These are phyloP conservation scores for Euphydryas editha DNA, from an alignment of 2,888 invertebrate species.

Conservation along the genomic window DNA sequence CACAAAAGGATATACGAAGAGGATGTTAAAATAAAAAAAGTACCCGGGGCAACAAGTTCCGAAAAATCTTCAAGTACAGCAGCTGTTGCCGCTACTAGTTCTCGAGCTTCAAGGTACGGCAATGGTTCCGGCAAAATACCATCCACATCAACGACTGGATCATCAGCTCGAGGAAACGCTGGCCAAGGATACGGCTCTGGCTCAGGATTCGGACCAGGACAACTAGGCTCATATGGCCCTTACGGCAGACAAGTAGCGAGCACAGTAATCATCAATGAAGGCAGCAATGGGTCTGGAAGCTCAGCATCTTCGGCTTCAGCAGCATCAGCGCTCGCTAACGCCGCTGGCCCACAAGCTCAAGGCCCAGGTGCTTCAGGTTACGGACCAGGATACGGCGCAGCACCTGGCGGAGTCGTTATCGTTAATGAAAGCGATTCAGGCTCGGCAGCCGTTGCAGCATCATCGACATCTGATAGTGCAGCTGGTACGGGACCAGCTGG, in stretches of 20 bases:
- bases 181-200: constrained; percentile 11
- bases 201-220: neutral
- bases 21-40: constrained; percentile 56
- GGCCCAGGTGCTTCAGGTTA: constrained; percentile 12
- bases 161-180: neutral
- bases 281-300: neutral
- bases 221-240: constrained; percentile 7
- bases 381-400: neutral
- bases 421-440: constrained; percentile 15
- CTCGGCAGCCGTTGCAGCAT: constrained; percentile 20
- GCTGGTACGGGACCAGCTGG: constrained; percentile 15
- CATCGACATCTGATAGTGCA: constrained; percentile 15
- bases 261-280: constrained; percentile 33
- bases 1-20: constrained; percentile 58
- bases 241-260: constrained; percentile 21
- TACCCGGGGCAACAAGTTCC: constrained; percentile 8
- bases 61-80: constrained; percentile 12
- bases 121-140: constrained; percentile 8
- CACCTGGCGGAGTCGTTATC: neutral
- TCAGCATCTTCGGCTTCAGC: neutral
- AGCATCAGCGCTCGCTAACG: constrained; percentile 10
- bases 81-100: constrained; percentile 26
- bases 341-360: neutral
- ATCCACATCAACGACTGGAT: neutral
- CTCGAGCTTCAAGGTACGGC: constrained; percentile 18